A percentile compares a stretch with the other conserved stretches of the same genome.
These are phyloP conservation scores for Vandiemenella viatica DNA, from an alignment of 2,888 invertebrate genomes.

Conservation along the genomic window DNA sequence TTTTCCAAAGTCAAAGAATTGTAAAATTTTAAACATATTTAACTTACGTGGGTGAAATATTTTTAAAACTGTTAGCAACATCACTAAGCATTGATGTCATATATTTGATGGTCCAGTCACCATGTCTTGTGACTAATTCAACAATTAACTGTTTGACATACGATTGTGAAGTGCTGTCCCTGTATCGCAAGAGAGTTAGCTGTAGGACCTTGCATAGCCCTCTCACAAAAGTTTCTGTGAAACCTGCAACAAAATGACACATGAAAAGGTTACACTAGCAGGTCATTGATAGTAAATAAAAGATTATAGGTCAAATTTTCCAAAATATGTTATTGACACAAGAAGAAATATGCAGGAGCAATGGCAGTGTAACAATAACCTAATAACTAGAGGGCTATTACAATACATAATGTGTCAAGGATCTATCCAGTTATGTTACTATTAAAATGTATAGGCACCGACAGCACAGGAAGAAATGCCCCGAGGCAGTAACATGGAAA, in stretches of 20 bases:
- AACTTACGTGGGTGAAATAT: slow-evolving; percentile 52
- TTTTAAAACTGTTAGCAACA: slow-evolving; percentile 45
- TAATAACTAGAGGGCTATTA: background rate
- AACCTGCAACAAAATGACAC: slow-evolving; percentile 35
- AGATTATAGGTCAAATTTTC: too few relatives aligned
- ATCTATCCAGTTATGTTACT: too few relatives aligned
- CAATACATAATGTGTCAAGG: too few relatives aligned
- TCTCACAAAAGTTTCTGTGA: slow-evolving; percentile 59
- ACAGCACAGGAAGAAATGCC: too few relatives aligned
- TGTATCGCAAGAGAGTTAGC: slow-evolving; percentile 62
- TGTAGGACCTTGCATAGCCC: slow-evolving; percentile 65
- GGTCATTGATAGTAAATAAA: too few relatives aligned
- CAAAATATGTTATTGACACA: background rate
- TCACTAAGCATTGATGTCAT: slow-evolving; percentile 47
- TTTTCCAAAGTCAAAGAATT: too few relatives aligned
- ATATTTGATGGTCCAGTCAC: slow-evolving; percentile 53
- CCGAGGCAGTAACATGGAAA: too few relatives aligned
- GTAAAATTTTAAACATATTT: slow-evolving; percentile 1
- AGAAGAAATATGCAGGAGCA: background rate
- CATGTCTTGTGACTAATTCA: slow-evolving; percentile 47
- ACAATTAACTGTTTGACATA: slow-evolving; percentile 54
- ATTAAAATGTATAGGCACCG: too few relatives aligned
- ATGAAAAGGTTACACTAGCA: background rate
- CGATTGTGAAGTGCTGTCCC: slow-evolving; percentile 61
- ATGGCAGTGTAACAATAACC: background rate